Conservation (phyloP, 2,797 vertebrate species). For the Ibycter americanus region DNA sequence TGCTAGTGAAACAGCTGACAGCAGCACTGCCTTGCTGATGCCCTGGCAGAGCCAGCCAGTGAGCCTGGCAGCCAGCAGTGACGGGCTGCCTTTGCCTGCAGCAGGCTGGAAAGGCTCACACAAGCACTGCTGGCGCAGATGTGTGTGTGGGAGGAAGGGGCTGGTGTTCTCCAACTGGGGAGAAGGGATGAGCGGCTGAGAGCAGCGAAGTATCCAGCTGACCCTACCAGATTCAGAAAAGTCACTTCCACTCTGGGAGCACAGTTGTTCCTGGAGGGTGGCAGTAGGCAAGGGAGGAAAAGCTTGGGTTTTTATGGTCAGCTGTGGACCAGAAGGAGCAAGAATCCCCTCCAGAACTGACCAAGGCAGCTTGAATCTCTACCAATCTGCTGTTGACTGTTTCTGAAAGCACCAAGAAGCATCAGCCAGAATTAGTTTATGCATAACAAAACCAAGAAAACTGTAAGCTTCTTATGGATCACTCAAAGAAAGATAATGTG, state of each 20-base stretch:
- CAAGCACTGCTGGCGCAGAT: accelerated
- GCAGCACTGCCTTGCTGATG: background rate
- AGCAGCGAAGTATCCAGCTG: background rate
- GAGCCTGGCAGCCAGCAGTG: background rate
- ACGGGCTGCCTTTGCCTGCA: background rate
- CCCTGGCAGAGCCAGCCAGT: background rate
- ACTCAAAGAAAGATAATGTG: accelerated
- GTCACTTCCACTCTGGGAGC: background rate
- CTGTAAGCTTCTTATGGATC: background rate
- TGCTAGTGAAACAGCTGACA: background rate
- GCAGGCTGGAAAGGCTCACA: background rate
- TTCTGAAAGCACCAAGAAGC: background rate
- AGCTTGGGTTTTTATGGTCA: background rate
- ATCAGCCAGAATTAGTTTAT: background rate
- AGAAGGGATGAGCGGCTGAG: background rate
- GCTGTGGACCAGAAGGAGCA: background rate
- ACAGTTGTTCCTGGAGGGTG: background rate
- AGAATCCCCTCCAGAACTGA: background rate
- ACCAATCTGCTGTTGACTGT: background rate
- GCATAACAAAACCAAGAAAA: background rate
- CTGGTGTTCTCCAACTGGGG: background rate
- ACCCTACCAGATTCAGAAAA: background rate
- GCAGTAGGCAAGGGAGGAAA: background rate
- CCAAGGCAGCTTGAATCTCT: background rate
- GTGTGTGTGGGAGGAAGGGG: background rate